These are phyloP conservation scores for Indicator maculatus DNA, from an alignment of 2,113 vertebrate species.

Conservation along the genomic window DNA sequence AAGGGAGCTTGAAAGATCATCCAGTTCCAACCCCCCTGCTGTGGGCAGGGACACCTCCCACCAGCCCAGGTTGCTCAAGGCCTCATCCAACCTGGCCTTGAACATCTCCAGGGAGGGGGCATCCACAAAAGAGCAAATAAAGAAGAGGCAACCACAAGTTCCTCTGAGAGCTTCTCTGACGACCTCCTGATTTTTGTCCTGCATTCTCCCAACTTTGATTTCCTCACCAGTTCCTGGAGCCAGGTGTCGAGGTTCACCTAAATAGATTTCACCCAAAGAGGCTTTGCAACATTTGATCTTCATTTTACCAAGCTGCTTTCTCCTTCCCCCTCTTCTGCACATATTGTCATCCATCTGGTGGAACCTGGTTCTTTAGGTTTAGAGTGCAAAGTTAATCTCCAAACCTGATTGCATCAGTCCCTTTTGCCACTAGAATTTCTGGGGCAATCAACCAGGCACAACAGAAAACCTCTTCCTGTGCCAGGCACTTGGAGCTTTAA, in stretches of 20 bases:
- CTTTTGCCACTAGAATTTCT: neutral
- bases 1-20: too few relatives aligned
- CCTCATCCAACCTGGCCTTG: too few relatives aligned
- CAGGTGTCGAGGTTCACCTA: neutral
- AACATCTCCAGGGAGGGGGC: too few relatives aligned
- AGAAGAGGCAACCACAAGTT: too few relatives aligned
- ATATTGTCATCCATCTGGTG: neutral
- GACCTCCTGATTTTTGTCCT: neutral
- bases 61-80: too few relatives aligned
- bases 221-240: neutral
- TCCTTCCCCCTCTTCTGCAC: neutral
- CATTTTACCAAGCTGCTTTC: neutral
- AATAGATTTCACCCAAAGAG: neutral
- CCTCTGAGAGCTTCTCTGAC: neutral
- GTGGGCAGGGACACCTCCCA: too few relatives aligned
- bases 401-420: neutral
- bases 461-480: neutral
- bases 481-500: neutral
- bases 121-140: too few relatives aligned
- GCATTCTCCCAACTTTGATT: neutral
- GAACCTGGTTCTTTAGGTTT: neutral
- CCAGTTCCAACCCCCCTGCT: too few relatives aligned
- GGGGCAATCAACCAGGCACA: neutral
- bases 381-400: neutral
- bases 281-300: neutral